Evolutionary conservation across 2,797 vertebrate genomes (phyloP), one percentile per base, ranked within the genome.

Genomic region (Acanthopagrus latus): DNA sequence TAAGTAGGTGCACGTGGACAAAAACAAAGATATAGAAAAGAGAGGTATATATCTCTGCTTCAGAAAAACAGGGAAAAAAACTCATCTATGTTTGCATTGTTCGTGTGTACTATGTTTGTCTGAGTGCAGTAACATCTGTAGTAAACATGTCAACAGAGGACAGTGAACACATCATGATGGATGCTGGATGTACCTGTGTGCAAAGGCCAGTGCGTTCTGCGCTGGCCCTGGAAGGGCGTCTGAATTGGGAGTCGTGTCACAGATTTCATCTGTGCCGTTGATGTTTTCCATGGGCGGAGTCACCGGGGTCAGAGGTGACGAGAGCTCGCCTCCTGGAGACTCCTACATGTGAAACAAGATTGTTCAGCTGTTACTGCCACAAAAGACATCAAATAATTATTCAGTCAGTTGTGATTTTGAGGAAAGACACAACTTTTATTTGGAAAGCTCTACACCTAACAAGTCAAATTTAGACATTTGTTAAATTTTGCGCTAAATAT

Each of bases 211-310:
- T 65, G 97, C 96, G 47, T 97, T 98, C 95, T 98, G 97, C 12
- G 96, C 92, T 63, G 97, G 96, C 91, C 98, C 98, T 77, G 96
- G 94, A 86, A 97, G 96, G 83, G 94, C 89, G 89, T 99, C 97
- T 41, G 95, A 96, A 92, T 97, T 98, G 80, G 97, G 97, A 4
- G 95, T 96, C 67, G 96, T 93, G 87, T 98, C 97, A 16, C 96
- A 96, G 67, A 96, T 94, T 43, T 99, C 98, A 46, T 99, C 97
- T 7, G 97, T 98, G 78, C 98, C 98, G 0, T 98, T 99, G 91
- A 99, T 96, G 74, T 93, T 97, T 91, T 98, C 97, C 92, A 94
- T 94, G 52, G 92, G 94, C 8, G 97, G 97, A 50, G 96, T 99
- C 92, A 97, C 94, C 0, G 98, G 97, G 33, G 96, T 99, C 92